Evolutionary conservation across 2,113 vertebrate species (phyloP).

Genomic region (Pandion haliaetus): DNA sequence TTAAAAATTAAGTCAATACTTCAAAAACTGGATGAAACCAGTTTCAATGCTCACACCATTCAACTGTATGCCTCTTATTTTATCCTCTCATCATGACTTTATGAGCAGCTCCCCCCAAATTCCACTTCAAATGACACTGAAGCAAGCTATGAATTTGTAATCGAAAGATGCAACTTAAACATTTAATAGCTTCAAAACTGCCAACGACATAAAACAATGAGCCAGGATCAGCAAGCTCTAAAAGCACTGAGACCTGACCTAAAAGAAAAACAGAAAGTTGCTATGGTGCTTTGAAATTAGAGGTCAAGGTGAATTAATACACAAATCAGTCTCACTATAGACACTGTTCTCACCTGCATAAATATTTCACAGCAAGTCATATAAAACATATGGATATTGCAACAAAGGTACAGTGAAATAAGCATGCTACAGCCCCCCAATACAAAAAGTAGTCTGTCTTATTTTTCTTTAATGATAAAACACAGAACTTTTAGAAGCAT

Average conservation of each 20-base stretch:
- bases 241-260: neutral
- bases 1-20: neutral
- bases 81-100: neutral
- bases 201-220: neutral
- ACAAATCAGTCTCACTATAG: neutral
- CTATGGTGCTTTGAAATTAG: neutral
- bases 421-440: neutral
- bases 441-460: neutral
- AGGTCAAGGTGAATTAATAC: neutral
- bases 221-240: neutral
- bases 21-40: neutral
- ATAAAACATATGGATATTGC: neutral
- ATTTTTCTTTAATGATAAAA: neutral
- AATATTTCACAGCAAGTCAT: neutral
- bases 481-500: neutral
- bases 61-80: neutral
- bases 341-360: neutral
- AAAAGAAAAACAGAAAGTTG: neutral
- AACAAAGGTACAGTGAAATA: neutral
- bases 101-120: neutral
- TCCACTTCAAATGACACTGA: neutral
- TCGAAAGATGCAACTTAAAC: neutral
- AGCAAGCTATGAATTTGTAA: neutral
- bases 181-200: neutral
- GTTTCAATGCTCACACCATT: neutral